Percentiles rank a stretch among this genome's conserved stretches.
phyloP scores from a whole-genome alignment of 2,888 invertebrate genomes.

The Amphipoea lucens region DNA sequence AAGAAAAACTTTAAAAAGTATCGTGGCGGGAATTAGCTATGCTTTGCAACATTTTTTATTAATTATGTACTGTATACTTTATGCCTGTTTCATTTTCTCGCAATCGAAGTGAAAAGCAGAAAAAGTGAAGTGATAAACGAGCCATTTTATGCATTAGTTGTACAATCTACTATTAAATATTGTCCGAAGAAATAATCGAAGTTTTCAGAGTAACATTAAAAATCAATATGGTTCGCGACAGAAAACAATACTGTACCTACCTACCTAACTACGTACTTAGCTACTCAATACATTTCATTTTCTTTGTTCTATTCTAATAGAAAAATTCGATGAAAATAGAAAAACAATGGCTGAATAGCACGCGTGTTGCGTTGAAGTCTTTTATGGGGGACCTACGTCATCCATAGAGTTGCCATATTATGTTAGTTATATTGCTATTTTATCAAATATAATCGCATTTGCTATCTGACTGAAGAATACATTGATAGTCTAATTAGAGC shows the following conservation, averaged over 20 bases:
- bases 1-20: too few species aligned
- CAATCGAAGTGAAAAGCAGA: too few species aligned
- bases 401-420: slow-evolving; percentile 37
- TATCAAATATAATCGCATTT: neutral
- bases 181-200: neutral
- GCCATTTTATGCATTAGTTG: too few species aligned
- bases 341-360: slow-evolving; percentile 49
- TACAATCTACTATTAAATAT: too few species aligned
- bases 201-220: neutral
- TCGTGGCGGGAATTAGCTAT: too few species aligned
- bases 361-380: slow-evolving; percentile 76
- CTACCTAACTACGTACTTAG: neutral
- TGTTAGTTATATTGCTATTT: neutral
- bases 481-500: slow-evolving; percentile 1
- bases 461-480: neutral
- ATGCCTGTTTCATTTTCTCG: too few species aligned
- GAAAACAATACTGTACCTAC: slow-evolving; percentile 1
- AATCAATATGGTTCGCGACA: slow-evolving; percentile 21
- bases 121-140: too few species aligned
- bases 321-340: slow-evolving; percentile 40
- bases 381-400: slow-evolving; percentile 71
- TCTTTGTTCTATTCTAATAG: slow-evolving; percentile 38
- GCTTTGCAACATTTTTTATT: too few species aligned
- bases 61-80: too few species aligned
- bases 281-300: slow-evolving; percentile 21